Percentiles rank a stretch among this genome's conserved stretches.
Evolutionary conservation across 2,113 vertebrate species (phyloP).

Genomic region (Toxotes chatareus): DNA sequence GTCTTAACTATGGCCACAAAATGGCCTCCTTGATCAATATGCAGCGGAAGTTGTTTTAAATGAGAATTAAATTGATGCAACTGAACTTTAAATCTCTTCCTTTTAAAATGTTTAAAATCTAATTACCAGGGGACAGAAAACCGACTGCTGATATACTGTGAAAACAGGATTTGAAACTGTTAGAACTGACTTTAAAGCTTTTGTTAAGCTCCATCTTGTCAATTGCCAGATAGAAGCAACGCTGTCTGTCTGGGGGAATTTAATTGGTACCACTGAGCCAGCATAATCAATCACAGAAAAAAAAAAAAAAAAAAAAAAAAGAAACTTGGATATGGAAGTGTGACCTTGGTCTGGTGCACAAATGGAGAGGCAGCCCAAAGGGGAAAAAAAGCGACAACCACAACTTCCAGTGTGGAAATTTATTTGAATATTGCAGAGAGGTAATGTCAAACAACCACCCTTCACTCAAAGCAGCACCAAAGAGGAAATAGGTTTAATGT

Average conservation of each 20-base stretch:
- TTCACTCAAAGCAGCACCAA: constrained; percentile 24
- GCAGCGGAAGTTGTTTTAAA: constrained; percentile 37
- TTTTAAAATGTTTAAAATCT: constrained; percentile 26
- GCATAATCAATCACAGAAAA: constrained; percentile 42
- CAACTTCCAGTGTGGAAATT: constrained; percentile 61
- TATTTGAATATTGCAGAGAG: constrained; percentile 53
- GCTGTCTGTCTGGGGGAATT: constrained; percentile 45
- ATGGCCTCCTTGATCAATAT: constrained; percentile 4
- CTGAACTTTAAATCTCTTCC: constrained; percentile 10
- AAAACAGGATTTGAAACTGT: constrained; percentile 40
- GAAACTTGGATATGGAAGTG: constrained; percentile 13
- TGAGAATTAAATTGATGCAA: constrained; percentile 18
- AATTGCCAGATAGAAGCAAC: constrained; percentile 29
- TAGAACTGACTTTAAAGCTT: constrained; percentile 55
- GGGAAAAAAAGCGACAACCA: constrained; percentile 11
- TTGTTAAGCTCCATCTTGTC: constrained; percentile 31
- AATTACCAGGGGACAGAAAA: constrained; percentile 41
- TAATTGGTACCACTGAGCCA: constrained; percentile 55
- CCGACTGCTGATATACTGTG: constrained; percentile 20
- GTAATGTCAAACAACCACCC: constrained; percentile 35
- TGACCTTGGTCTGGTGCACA: constrained; percentile 51
- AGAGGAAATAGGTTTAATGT: constrained; percentile 27
- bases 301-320: not conserved
- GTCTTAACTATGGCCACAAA: constrained; percentile 22
- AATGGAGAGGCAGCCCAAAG: not conserved